phyloP scores from a whole-genome alignment of 1,140 invertebrate species.

The Linepithema humile region DNA sequence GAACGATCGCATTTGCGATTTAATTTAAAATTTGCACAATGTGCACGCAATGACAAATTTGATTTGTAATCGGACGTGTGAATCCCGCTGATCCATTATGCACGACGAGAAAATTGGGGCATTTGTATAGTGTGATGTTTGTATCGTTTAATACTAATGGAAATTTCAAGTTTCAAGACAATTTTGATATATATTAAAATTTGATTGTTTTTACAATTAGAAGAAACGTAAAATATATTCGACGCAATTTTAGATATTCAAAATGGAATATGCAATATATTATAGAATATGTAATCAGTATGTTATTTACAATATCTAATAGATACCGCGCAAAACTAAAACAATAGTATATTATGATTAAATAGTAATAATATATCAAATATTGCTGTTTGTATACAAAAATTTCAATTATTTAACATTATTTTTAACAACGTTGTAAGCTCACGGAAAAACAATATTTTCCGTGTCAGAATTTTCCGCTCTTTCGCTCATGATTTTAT shows the following conservation, averaged over 20 bases:
- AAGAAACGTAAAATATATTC: no score
- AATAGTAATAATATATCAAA: background rate
- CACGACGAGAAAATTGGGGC: background rate
- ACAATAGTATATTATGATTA: no score
- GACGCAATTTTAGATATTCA: no score
- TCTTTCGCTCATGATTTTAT: conserved; percentile 33
- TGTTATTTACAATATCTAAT: no score
- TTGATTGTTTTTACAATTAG: background rate
- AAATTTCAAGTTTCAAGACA: background rate
- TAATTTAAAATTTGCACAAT: conserved; percentile 37
- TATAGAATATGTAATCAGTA: no score
- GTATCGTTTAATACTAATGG: background rate
- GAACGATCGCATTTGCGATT: conserved; percentile 27
- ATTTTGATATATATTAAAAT: background rate
- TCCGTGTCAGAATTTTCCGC: background rate
- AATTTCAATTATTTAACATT: conserved; percentile 2
- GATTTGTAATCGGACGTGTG: conserved; percentile 4
- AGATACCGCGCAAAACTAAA: no score
- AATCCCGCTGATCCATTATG: background rate
- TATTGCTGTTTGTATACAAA: background rate
- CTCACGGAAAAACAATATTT: background rate
- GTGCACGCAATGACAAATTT: conserved; percentile 1
- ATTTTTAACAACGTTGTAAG: background rate
- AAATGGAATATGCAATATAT: no score
- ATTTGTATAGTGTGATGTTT: background rate